Evolutionary conservation across 2,113 vertebrate species (phyloP), one percentile per base, ranked within the genome.

Genomic region (Galbula dea): DNA sequence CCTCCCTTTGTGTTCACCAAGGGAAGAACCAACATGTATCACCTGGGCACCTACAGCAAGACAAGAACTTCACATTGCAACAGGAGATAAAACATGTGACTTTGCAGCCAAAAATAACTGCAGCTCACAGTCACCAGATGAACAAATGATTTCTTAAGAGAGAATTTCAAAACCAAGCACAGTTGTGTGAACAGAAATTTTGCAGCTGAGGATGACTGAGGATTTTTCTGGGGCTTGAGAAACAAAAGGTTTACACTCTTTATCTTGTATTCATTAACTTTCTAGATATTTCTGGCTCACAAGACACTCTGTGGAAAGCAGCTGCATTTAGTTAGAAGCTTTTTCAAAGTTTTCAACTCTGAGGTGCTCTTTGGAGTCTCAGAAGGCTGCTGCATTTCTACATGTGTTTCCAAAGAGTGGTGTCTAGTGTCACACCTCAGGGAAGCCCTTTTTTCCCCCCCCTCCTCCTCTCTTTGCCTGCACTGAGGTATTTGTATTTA

Each of bases 301-400:
- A 66, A 96, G 97, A 89, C 95, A 52, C 95, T 63, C 34, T 39
- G 93, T 90, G 96, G 83, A 95, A 95, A 97, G 96, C 98, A 98
- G 98, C 97, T 98, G 98, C 97, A 72, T 92, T 97, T 93, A 94
- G 96, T 98, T 98, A 97, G 93, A 74, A 89, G 71, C 45, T 69
- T 96, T 94, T 87, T 22, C 21, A 96, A 88, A 71, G 71, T 89
- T 96, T 96, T 91, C 95, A 86, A 17, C 94, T 94, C 93, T 8
- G 68, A 96, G 92, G 87, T 96, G 89, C 72, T 97, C 95, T 94
- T 92, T 94, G 26, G 89, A 80, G 61, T 92, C 95, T 72, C 78
- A 68, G 90, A 95, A 96, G 93, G 58, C 79, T 59, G 68, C 91
- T 94, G 96, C 62, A 79, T 96, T 97, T 97, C 96, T 93, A n/a